phyloP scores from a whole-genome alignment of 2,888 invertebrate species.

The Leptopilina myrica region DNA sequence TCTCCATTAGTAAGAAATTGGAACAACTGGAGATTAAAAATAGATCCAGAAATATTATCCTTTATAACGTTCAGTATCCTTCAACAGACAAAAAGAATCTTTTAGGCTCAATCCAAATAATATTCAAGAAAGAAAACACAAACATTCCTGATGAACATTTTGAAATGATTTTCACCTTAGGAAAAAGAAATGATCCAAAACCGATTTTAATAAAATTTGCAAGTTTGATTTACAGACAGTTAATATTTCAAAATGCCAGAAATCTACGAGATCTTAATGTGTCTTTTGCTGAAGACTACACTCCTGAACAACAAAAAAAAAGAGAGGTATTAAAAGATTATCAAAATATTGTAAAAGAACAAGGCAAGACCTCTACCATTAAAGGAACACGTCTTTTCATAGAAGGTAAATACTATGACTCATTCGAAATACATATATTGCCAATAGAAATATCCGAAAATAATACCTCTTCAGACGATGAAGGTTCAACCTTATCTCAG shows the following conservation, averaged over 20 bases:
- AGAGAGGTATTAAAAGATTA: not conserved
- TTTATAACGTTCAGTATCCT: no score
- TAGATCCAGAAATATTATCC: no score
- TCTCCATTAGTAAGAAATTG: no score
- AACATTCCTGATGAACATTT: not conserved
- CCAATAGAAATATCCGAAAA: no score
- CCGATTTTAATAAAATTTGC: not conserved
- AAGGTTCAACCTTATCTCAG: not conserved
- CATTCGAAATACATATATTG: not conserved
- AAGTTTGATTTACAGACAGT: not conserved
- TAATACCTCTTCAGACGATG: no score
- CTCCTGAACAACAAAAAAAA: not conserved
- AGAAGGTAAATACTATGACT: not conserved
- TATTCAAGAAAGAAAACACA: not conserved
- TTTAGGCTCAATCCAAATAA: not conserved
- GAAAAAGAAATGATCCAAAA: not conserved
- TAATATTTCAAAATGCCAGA: not conserved
- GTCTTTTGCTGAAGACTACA: not conserved
- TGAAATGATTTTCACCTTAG: not conserved
- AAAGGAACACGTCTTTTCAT: not conserved
- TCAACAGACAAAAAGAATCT: not conserved
- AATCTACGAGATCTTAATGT: not conserved
- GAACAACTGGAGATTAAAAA: no score
- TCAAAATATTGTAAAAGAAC: not conserved
- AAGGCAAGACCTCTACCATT: not conserved